A percentile compares a stretch with the other conserved stretches of the same genome.
phyloP scores from a whole-genome alignment of 2,888 invertebrate species.

The Mimachlamys varia region DNA sequence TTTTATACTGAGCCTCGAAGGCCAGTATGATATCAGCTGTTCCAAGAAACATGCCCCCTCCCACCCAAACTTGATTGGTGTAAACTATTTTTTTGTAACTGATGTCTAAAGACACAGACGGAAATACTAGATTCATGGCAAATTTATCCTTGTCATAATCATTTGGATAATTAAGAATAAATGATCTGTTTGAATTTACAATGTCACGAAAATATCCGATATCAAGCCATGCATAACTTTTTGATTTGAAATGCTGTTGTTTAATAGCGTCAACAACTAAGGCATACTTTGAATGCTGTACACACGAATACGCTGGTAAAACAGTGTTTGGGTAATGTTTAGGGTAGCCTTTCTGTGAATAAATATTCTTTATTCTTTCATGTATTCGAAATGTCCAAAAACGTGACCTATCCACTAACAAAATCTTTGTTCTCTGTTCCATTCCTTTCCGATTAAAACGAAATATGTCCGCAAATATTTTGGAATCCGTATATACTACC shows the following conservation, averaged over 20 bases:
- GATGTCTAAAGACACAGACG: slow-evolving; percentile 43
- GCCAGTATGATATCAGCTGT: slow-evolving; percentile 43
- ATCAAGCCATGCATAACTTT: slow-evolving; percentile 67
- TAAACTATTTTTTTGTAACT: slow-evolving; percentile 53
- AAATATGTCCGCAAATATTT: slow-evolving; percentile 51
- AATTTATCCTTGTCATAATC: slow-evolving; percentile 50
- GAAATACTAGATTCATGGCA: slow-evolving; percentile 41
- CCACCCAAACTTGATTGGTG: slow-evolving; percentile 57
- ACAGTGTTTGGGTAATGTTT: slow-evolving; percentile 68
- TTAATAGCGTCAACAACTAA: slow-evolving; percentile 54
- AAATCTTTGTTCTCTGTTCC: slow-evolving; percentile 52
- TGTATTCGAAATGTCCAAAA: slow-evolving; percentile 61
- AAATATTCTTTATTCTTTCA: slow-evolving; percentile 56
- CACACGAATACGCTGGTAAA: slow-evolving; percentile 64
- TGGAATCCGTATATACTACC: slow-evolving; percentile 64
- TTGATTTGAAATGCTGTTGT: slow-evolving; percentile 55
- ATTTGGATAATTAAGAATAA: slow-evolving; percentile 51
- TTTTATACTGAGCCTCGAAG: slow-evolving; percentile 51
- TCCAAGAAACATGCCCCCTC: slow-evolving; percentile 56
- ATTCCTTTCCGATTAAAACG: slow-evolving; percentile 43
- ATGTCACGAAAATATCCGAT: slow-evolving; percentile 65
- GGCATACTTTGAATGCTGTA: slow-evolving; percentile 67
- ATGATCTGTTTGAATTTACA: slow-evolving; percentile 45
- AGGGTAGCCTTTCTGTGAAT: slow-evolving; percentile 57
- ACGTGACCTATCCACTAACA: slow-evolving; percentile 52